A percentile compares a stretch with the other conserved stretches of the same genome.
Conservation (phyloP, 2,888 invertebrate species). For the Drosophila cyrtoloma region DNA sequence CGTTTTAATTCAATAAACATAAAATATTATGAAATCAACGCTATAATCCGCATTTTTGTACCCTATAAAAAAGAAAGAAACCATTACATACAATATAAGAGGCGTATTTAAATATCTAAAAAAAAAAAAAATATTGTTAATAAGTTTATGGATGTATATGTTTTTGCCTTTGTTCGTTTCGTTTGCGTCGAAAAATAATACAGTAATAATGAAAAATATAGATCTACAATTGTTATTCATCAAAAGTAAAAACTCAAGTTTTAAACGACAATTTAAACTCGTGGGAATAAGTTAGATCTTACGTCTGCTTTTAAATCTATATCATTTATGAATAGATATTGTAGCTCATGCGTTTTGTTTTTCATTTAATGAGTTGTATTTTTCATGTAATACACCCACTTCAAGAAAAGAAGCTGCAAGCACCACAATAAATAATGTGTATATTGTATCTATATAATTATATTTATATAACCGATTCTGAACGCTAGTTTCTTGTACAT, state of each 20-base stretch:
- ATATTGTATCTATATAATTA: conserved; percentile 43
- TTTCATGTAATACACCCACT: conserved; percentile 13
- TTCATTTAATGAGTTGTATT: conserved; percentile 23
- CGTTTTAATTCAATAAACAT: conserved; percentile 58
- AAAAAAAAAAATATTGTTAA: conserved; percentile 12
- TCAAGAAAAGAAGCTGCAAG: conserved; percentile 23
- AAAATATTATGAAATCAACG: conserved; percentile 36
- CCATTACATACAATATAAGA: conserved; percentile 18
- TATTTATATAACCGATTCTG: conserved; percentile 40
- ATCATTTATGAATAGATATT: conserved; percentile 9
- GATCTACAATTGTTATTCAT: conserved; percentile 22
- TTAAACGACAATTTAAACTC: not conserved
- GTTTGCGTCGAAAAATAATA: conserved; percentile 16
- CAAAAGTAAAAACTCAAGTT: conserved; percentile 8
- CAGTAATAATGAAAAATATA: conserved; percentile 11
- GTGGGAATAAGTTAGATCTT: not conserved
- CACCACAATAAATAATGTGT: conserved; percentile 31
- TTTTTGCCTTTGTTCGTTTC: conserved; percentile 23
- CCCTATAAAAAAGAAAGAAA: conserved; percentile 14
- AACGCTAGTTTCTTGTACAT: conserved; percentile 29
- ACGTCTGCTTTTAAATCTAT: conserved; percentile 9
- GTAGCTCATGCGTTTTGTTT: conserved; percentile 15
- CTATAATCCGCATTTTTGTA: conserved; percentile 49
- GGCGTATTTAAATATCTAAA: conserved; percentile 15
- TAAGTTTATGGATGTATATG: conserved; percentile 11